Base-by-base conservation (phyloP, 2,888 invertebrate genomes). In the Aphodius sticticus region DNA sequence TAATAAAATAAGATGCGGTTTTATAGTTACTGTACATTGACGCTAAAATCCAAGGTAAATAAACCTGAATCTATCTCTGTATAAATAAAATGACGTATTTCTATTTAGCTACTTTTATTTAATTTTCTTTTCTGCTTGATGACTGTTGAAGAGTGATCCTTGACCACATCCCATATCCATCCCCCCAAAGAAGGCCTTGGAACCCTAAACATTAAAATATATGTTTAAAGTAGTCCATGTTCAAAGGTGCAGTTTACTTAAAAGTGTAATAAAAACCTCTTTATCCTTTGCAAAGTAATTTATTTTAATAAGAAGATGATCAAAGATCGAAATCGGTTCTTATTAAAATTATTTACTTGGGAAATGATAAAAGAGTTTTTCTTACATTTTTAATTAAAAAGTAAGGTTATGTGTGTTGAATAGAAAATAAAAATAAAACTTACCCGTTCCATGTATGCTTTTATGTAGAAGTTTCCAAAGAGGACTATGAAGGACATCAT, bases 401-500 rank as follows among this genome's bases (percentile, higher is more conserved):
- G 3, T 26, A 26, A 2, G 26, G 26, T 26, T 26, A 26, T 26
- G 2, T 26, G 26, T 26, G 1, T 26, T 26, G 26, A 26, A 26
- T 26, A 26, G 26, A 26, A 26, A 3, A n/a, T n/a, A 16, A 74
- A 14, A 15, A 15, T 16, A 16, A 53, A 16, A 9, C 84, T 90
- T 87, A 95, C 95, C 92, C 93, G 94, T 69, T 93, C 93, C 87
- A 94, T 91, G 86, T 96, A 96, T 0, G 95, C 95, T 87, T 95
- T 94, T 86, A 93, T 92, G 88, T 97, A 97, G 90, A 97, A 97
- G 87, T 95, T 96, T 78, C 96, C 96, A 86, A 97, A 97, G 16
- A 97, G 92, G 0, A 96, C 93, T 84, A 97, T 94, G 90, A 97
- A 97, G 3, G 96, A 95, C 84, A 95, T 91, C 96, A 97, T 96